Conservation (phyloP, 2,888 invertebrate species). For the Oasisia sp. region DNA sequence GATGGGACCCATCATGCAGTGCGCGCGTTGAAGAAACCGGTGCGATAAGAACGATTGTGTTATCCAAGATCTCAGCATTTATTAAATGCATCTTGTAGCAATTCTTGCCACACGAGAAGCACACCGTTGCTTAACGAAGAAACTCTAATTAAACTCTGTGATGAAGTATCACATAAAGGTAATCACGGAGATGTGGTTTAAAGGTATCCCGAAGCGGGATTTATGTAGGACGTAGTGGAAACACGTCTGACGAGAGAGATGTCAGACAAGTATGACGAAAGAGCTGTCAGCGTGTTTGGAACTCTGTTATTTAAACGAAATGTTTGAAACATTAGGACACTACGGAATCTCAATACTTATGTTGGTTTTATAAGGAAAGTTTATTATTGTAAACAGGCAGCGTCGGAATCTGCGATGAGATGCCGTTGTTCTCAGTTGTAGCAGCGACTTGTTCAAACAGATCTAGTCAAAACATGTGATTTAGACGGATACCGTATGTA, state of each 20-base stretch:
- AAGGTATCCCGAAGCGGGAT: slow-evolving; percentile 13
- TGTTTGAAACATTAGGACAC: neutral
- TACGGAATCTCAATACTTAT: neutral
- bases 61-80: neutral
- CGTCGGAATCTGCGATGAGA: no score
- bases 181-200: neutral
- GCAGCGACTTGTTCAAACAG: no score
- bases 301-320: neutral
- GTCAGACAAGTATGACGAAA: neutral
- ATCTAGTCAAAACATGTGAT: neutral
- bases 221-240: neutral
- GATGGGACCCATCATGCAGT: neutral
- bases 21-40: neutral
- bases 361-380: neutral
- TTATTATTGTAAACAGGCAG: no score
- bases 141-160: neutral
- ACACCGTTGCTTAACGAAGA: neutral
- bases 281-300: no score
- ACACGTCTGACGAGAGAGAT: neutral
- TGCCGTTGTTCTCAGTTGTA: no score
- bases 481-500: neutral
- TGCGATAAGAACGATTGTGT: neutral
- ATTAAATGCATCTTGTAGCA: neutral
- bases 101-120: neutral
- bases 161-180: neutral